A percentile compares a stretch with the other conserved stretches of the same genome.
phyloP scores from a whole-genome alignment of 2,888 invertebrate genomes.

The Cataglyphis cursor region DNA sequence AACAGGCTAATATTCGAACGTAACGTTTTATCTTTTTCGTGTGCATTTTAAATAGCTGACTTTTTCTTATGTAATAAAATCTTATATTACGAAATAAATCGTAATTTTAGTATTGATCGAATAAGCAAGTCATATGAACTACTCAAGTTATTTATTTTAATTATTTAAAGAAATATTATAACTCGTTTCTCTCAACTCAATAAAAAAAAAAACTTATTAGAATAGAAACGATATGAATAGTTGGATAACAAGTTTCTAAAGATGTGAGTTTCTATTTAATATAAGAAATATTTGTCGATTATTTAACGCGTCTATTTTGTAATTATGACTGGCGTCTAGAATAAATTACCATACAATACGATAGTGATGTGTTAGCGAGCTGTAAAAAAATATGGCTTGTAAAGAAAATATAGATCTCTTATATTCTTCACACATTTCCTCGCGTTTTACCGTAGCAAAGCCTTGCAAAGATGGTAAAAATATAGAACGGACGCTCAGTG shows the following conservation, averaged over 20 bases:
- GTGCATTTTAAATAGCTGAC: not conserved
- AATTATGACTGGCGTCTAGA: not conserved
- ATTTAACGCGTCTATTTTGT: not conserved
- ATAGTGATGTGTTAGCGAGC: not conserved
- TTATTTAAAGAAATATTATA: slow-evolving; percentile 1
- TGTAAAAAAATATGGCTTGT: slow-evolving; percentile 2
- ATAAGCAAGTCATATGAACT: not conserved
- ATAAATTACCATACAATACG: slow-evolving; percentile 47
- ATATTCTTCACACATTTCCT: not conserved
- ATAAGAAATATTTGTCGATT: not conserved
- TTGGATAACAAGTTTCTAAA: not conserved
- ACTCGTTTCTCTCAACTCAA: not conserved
- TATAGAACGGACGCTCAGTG: not conserved
- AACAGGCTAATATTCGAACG: not conserved
- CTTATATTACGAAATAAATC: not conserved
- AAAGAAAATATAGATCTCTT: slow-evolving; percentile 4
- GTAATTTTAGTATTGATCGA: not conserved
- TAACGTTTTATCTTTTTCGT: not conserved
- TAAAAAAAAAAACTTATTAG: not conserved
- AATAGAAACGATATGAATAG: not conserved
- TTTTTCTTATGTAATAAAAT: slow-evolving; percentile 5
- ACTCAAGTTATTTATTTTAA: slow-evolving; percentile 3
- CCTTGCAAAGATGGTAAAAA: slow-evolving; percentile 36
- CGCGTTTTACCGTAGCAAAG: slow-evolving; percentile 32
- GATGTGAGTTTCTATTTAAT: not conserved